Evolutionary conservation across 2,888 invertebrate genomes (phyloP).

Genomic region (Lagria hirta): DNA sequence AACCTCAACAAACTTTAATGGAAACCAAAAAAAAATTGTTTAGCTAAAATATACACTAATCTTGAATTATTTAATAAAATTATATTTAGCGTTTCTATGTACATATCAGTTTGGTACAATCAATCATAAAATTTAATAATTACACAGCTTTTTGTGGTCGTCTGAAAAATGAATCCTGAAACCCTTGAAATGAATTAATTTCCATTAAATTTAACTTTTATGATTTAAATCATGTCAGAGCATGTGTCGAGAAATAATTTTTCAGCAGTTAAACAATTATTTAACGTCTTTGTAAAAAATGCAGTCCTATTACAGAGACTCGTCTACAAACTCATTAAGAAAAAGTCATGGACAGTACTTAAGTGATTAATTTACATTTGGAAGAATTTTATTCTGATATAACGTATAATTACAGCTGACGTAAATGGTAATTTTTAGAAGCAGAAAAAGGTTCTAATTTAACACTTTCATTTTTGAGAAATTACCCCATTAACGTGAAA

Average conservation of each 20-base stretch:
- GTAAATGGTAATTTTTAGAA: too few species aligned
- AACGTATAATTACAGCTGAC: too few species aligned
- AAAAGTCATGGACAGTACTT: constrained; percentile 2
- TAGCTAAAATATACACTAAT: too few species aligned
- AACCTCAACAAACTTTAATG: too few species aligned
- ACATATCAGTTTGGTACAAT: too few species aligned
- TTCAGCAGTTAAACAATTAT: constrained; percentile 13
- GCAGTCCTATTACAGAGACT: constrained; percentile 7
- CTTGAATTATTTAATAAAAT: too few species aligned
- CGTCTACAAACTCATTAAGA: constrained; percentile 6
- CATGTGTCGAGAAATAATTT: constrained; percentile 16
- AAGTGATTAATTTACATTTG: constrained; percentile 21
- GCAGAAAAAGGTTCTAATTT: too few species aligned
- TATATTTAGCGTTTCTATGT: too few species aligned
- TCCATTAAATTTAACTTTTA: constrained; percentile 11
- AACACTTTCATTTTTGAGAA: too few species aligned
- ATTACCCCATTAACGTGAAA: too few species aligned
- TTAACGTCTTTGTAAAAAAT: constrained; percentile 11
- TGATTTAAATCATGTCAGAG: constrained; percentile 10
- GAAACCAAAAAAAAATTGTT: too few species aligned
- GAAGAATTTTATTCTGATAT: constrained; percentile 19
- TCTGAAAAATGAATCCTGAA: constrained; percentile 7
- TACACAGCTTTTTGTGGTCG: neutral
- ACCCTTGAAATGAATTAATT: constrained; percentile 10
- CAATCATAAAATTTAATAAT: constrained; percentile 9